Evolutionary conservation across 2,797 vertebrate genomes (phyloP), one percentile per base, ranked within the genome.

Genomic region (Poecilia velifera): DNA sequence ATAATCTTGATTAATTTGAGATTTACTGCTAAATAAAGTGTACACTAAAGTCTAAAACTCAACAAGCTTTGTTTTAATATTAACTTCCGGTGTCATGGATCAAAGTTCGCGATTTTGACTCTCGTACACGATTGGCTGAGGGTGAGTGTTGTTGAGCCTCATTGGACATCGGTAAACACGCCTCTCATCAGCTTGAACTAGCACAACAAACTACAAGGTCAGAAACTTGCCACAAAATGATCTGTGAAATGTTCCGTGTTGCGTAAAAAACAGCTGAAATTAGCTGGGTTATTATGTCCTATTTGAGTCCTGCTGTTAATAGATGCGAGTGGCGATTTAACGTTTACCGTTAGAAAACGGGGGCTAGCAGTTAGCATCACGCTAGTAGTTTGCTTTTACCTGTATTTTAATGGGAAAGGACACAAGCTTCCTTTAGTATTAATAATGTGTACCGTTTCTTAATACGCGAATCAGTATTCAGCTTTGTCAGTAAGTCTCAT

Each of bases 201-300:
- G 28, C 43, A 22, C 41, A 71, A 77, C 47, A 73, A 81, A 87
- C 75, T 57, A 78, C 94, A 96, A 96, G 96, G 96, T 96, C 95
- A 96, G 96, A 87, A 91, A 84, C 47, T 3, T 36, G 10, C 22
- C 22, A 1, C 31, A 34, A 51, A 70, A 59, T 31, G 16, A 20
- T 51, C 28, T 4, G 28, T 64, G 68, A 77, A 41, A 1, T 13
- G 7, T 16, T 3, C 0, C 16, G 2, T 55, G 0, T 57, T 34
- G n/a, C 47, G 6, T 12, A 10, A 20, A 0, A 7, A 3, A 0
- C 1, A 13, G 13, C 1, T 0, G n/a, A 10, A 46, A 41, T 4
- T 0, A 20, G 4, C 62, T 0, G 1, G 18, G 6, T 25, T 14
- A 16, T 12, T 0, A 0, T 41, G 6, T 20, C 18, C 2, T 4